A percentile compares a stretch with the other conserved stretches of the same genome.
Conservation (phyloP, 2,888 invertebrate species). For the Conomelus anceps region DNA sequence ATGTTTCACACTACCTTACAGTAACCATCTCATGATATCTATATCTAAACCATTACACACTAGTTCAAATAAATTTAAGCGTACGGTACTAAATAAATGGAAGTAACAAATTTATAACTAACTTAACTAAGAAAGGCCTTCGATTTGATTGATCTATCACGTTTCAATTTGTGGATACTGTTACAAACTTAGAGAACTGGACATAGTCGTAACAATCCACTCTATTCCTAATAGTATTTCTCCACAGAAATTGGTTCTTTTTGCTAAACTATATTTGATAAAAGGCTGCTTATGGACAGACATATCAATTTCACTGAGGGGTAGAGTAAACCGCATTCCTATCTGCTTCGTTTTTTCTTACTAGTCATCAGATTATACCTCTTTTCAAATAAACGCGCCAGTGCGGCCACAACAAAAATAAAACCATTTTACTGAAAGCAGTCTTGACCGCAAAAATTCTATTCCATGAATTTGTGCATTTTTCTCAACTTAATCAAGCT, state of each 20-base stretch:
- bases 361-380: too few species aligned
- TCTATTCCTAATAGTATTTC: background rate
- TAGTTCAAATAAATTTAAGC: background rate
- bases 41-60: background rate
- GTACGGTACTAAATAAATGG: background rate
- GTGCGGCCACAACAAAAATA: too few species aligned
- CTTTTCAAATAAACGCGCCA: too few species aligned
- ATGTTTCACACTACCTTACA: background rate
- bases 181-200: background rate
- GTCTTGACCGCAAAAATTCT: too few species aligned
- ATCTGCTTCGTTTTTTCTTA: too few species aligned
- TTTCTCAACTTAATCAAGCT: too few species aligned
- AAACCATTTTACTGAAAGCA: too few species aligned
- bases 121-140: background rate
- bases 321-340: too few species aligned
- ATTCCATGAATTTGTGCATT: too few species aligned
- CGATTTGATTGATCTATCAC: background rate
- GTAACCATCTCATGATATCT: background rate
- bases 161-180: background rate
- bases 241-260: background rate
- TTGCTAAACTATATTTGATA: background rate
- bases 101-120: background rate
- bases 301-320: background rate
- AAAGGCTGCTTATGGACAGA: background rate
- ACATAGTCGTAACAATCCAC: background rate